Percentiles rank a stretch among this genome's conserved stretches.
phyloP scores from a whole-genome alignment of 2,888 invertebrate species.

The Sepioteuthis lessoniana region DNA sequence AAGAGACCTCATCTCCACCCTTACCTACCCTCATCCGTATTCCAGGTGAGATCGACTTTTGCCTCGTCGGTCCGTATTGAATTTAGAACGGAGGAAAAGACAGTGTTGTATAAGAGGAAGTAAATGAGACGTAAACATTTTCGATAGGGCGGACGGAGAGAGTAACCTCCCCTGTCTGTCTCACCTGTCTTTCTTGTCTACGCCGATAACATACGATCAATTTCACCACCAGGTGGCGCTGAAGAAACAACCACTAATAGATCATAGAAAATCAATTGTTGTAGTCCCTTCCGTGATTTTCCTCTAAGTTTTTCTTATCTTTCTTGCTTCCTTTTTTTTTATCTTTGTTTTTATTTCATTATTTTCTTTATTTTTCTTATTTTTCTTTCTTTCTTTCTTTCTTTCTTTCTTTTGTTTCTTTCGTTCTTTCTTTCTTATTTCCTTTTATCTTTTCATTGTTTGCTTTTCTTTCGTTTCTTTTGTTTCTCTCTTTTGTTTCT shows the following conservation, averaged over 20 bases:
- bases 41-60: no score
- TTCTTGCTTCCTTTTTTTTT: neutral
- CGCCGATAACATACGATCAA: neutral
- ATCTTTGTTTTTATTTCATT: neutral
- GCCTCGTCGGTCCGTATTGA: no score
- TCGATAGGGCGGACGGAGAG: neutral
- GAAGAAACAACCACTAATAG: neutral
- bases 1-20: no score
- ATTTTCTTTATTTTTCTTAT: neutral
- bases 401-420: no score
- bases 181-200: neutral
- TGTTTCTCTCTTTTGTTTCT: no score
- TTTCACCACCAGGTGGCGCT: constrained; percentile 1
- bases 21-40: no score
- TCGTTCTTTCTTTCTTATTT: no score
- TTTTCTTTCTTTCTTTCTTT: neutral
- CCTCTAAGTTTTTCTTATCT: neutral
- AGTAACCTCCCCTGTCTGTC: constrained; percentile 2
- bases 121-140: neutral
- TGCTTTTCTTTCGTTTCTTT: no score
- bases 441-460: no score
- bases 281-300: neutral
- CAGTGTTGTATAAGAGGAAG: no score
- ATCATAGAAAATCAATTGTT: neutral
- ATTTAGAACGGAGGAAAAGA: no score